phyloP scores from a whole-genome alignment of 2,888 invertebrate species.

The Sabatieria punctata region DNA sequence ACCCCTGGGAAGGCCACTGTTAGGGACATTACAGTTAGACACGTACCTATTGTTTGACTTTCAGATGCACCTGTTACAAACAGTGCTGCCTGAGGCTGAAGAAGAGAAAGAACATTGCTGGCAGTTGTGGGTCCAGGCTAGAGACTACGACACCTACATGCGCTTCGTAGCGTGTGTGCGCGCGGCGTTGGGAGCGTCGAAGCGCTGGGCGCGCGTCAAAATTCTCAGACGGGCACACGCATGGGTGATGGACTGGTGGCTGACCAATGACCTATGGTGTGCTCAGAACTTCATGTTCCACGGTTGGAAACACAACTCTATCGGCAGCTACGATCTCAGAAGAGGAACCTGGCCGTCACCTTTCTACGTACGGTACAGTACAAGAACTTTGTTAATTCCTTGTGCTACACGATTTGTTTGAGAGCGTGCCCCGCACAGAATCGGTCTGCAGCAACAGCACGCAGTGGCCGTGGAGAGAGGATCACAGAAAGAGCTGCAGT shows the following conservation, averaged over 20 bases:
- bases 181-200: conserved; percentile 10
- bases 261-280: conserved; percentile 13
- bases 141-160: conserved; percentile 10
- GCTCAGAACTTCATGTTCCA: conserved; percentile 14
- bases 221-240: conserved; percentile 13
- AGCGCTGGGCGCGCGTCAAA: conserved; percentile 11
- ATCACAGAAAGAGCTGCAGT: too few relatives aligned
- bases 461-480: too few relatives aligned
- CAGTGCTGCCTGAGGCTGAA: conserved; percentile 3
- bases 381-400: too few relatives aligned
- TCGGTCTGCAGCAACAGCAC: too few relatives aligned
- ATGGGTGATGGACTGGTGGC: conserved; percentile 14
- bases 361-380: conserved; percentile 10
- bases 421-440: too few relatives aligned
- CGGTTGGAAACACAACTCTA: conserved; percentile 13
- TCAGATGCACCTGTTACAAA: conserved; percentile 5
- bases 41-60: too few relatives aligned
- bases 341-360: conserved; percentile 16
- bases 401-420: too few relatives aligned
- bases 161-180: too few relatives aligned
- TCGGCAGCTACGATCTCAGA: conserved; percentile 10
- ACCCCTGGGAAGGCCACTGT: too few relatives aligned
- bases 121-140: conserved; percentile 4
- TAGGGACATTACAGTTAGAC: too few relatives aligned
- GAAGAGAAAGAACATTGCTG: background rate